phyloP scores from a whole-genome alignment of 2,888 invertebrate genomes.

The Oegoconia quadripuncta region DNA sequence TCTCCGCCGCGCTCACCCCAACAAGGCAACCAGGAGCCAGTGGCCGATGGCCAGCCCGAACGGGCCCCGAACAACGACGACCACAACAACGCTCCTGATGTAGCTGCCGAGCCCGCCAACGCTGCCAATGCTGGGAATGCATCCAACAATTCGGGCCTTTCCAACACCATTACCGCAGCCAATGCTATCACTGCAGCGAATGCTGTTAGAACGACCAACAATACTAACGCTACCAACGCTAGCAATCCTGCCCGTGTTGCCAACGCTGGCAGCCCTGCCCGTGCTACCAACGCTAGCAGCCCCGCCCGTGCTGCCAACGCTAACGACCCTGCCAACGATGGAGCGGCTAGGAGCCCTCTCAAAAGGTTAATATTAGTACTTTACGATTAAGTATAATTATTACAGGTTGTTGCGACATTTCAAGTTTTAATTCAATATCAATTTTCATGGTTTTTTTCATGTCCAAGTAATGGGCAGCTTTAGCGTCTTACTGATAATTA shows the following conservation, averaged over 20 bases:
- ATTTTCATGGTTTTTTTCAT: no score
- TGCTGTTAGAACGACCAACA: no score
- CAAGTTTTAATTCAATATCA: background rate
- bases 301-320: constrained; percentile 18
- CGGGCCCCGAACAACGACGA: constrained; percentile 64
- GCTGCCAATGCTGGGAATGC: no score
- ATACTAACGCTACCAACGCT: no score
- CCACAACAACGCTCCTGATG: constrained; percentile 57
- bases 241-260: no score
- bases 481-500: no score
- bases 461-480: no score
- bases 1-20: constrained; percentile 32
- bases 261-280: no score
- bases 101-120: constrained; percentile 32
- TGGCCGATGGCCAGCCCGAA: constrained; percentile 42
- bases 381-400: background rate
- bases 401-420: background rate
- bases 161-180: no score
- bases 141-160: no score
- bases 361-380: constrained; percentile 42
- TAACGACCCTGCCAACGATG: constrained; percentile 41
- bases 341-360: constrained; percentile 56
- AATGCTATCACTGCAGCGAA: no score
- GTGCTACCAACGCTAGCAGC: constrained; percentile 13
- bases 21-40: constrained; percentile 33